Conservation (phyloP, 2,113 vertebrate species). For the Nannospalax galili region DNA sequence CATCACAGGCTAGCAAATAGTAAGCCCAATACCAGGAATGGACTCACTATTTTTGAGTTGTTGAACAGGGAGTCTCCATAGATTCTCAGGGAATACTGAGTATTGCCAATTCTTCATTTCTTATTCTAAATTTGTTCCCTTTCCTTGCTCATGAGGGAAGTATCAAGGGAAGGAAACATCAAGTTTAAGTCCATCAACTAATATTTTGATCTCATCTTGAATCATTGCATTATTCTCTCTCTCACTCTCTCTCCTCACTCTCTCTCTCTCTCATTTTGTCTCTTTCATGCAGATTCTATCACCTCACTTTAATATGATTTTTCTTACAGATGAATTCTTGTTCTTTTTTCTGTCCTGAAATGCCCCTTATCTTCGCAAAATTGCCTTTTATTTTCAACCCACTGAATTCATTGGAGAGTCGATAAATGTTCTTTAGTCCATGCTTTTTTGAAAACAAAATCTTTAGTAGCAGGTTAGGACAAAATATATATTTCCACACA, state of each 20-base stretch:
- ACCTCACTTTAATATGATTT: conserved; percentile 44
- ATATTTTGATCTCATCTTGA: too few species aligned
- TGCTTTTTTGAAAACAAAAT: background rate
- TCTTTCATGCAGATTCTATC: conserved; percentile 49
- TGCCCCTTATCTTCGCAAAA: background rate
- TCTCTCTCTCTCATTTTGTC: background rate
- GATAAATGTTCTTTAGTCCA: conserved; percentile 14
- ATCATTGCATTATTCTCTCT: too few species aligned
- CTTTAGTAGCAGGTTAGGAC: background rate
- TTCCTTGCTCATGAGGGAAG: too few species aligned
- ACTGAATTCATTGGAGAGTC: background rate
- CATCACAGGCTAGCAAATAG: too few species aligned
- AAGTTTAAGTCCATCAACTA: too few species aligned
- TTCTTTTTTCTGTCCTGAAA: conserved; percentile 31
- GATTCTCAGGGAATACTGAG: too few species aligned
- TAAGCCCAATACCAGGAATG: too few species aligned
- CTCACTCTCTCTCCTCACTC: too few species aligned
- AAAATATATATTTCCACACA: background rate
- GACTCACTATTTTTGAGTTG: too few species aligned
- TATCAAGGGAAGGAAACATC: conserved; percentile 29
- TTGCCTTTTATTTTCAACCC: background rate
- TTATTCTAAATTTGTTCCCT: conserved; percentile 49
- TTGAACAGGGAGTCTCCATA: too few species aligned
- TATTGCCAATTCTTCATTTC: conserved; percentile 45
- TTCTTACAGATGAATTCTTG: conserved; percentile 17